These are phyloP conservation scores for Clitarchus hookeri DNA, from an alignment of 2,888 invertebrate genomes.

Conservation along the genomic window DNA sequence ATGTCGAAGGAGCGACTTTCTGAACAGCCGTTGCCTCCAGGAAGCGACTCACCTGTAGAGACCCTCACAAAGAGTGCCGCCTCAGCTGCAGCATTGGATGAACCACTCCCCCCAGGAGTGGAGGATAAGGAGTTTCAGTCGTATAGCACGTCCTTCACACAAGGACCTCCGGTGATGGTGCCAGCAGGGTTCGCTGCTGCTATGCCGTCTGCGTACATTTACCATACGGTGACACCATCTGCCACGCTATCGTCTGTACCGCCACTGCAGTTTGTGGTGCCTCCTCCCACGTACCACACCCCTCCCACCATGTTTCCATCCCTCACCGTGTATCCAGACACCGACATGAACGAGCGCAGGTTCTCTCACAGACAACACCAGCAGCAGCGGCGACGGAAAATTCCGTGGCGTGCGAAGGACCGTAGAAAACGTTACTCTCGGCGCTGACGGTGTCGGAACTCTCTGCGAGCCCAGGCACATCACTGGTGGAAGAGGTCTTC, in stretches of 20 bases:
- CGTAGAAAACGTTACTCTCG: not conserved
- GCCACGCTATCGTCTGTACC: not conserved
- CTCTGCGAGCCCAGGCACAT: not conserved
- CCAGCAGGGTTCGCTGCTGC: not conserved
- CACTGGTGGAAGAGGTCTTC: not conserved
- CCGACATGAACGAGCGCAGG: not conserved
- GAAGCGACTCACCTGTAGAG: not conserved
- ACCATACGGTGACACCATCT: not conserved
- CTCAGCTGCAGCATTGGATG: not conserved
- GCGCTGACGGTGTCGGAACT: not conserved
- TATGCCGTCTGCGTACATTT: not conserved
- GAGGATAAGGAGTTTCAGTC: not conserved
- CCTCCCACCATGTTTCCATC: not conserved
- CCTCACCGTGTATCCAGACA: not conserved
- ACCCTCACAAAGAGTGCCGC: not conserved
- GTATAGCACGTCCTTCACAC: not conserved
- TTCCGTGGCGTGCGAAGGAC: not conserved
- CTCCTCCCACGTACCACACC: not conserved
- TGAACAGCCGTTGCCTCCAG: not conserved
- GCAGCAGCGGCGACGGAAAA: not conserved
- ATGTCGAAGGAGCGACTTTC: not conserved
- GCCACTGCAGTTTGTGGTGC: not conserved
- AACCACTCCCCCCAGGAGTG: not conserved
- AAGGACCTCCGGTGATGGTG: not conserved
- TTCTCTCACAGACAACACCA: not conserved